phyloP scores from a whole-genome alignment of 2,113 vertebrate genomes.

The Oreochromis aureus region DNA sequence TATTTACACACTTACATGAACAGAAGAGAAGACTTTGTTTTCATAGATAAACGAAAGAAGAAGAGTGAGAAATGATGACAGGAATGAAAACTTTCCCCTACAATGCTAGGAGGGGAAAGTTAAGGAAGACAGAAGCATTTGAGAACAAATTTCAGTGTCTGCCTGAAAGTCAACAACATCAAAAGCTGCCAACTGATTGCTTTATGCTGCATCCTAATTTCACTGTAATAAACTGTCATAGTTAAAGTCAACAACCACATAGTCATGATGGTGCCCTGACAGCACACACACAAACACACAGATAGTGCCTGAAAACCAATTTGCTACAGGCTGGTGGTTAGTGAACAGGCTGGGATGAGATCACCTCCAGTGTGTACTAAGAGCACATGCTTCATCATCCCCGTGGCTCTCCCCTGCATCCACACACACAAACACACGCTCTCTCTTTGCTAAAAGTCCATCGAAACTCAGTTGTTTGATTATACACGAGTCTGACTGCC shows the following conservation, averaged over 20 bases:
- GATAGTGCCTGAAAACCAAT: not conserved
- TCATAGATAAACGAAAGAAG: not conserved
- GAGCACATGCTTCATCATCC: slow-evolving; percentile 18
- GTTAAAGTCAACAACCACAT: not conserved
- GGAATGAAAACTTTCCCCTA: not conserved
- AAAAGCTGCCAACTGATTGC: not conserved
- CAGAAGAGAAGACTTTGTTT: not conserved
- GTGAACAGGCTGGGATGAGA: slow-evolving; percentile 38
- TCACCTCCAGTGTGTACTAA: slow-evolving; percentile 22
- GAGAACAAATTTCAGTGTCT: not conserved
- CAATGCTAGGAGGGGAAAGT: not conserved
- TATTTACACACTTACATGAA: not conserved
- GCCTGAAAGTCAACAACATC: not conserved
- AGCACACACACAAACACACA: not conserved
- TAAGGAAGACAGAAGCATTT: not conserved
- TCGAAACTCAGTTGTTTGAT: slow-evolving; percentile 46
- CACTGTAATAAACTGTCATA: not conserved
- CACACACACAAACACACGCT: not conserved
- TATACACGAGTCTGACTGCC: not conserved
- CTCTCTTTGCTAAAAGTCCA: slow-evolving; percentile 12
- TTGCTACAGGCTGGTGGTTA: not conserved
- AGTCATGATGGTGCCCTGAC: not conserved
- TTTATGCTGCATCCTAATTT: not conserved
- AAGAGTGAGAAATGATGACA: not conserved
- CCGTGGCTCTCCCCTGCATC: not conserved